Conservation (phyloP, 2,797 vertebrate genomes). For the Gobio occitaniae region DNA sequence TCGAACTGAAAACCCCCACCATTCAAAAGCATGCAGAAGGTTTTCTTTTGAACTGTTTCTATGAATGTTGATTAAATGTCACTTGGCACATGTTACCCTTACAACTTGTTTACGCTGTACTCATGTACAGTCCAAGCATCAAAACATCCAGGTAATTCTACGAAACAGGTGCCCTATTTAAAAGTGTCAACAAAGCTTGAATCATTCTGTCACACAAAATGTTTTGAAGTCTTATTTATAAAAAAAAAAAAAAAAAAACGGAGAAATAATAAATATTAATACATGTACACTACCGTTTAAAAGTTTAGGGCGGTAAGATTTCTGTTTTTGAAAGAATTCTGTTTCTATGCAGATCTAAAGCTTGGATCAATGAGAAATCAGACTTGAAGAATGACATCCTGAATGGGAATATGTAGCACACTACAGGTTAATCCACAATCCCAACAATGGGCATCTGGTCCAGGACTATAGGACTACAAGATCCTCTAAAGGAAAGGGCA, state of each 20-base stretch:
- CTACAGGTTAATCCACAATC: conserved; percentile 25
- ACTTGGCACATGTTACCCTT: conserved; percentile 3
- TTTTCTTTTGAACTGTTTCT: conserved; percentile 21
- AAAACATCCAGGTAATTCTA: background rate
- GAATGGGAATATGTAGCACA: conserved; percentile 17
- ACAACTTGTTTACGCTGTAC: conserved; percentile 12
- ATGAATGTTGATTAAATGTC: conserved; percentile 1
- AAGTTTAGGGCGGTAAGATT: background rate
- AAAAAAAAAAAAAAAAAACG: too few relatives aligned
- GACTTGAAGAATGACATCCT: background rate
- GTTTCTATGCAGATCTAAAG: background rate
- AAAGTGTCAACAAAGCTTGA: background rate
- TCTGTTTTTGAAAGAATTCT: background rate
- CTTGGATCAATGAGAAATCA: background rate
- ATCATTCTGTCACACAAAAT: background rate
- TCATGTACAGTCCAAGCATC: background rate
- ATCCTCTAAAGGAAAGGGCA: background rate
- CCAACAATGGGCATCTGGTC: conserved; percentile 1
- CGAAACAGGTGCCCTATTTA: background rate
- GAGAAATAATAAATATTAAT: background rate
- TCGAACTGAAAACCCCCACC: conserved; percentile 37
- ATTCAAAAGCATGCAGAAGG: background rate
- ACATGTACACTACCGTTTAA: background rate
- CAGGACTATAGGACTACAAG: background rate
- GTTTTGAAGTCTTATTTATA: background rate